Conservation (phyloP, 2,797 vertebrate species). For the Morus bassanus region DNA sequence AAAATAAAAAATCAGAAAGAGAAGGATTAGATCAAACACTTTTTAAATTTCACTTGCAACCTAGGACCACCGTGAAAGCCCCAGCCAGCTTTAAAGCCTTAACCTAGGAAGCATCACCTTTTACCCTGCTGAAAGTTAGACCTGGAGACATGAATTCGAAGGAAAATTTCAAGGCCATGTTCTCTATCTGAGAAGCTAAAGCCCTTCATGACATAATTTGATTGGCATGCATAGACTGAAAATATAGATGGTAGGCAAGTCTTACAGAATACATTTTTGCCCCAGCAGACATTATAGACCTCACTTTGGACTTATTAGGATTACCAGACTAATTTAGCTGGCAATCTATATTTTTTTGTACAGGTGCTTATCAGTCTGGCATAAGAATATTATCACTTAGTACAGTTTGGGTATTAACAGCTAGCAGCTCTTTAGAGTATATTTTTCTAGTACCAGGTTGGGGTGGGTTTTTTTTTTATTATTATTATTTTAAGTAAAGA, state of each 20-base stretch:
- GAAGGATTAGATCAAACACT: neutral
- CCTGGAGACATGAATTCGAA: conserved; percentile 3
- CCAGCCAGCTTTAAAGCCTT: neutral
- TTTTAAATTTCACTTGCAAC: neutral
- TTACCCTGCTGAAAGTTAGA: neutral
- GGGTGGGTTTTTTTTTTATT: neutral
- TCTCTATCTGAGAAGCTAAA: conserved; percentile 36
- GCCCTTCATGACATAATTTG: conserved; percentile 46
- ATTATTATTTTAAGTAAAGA: neutral
- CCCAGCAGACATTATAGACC: conserved; percentile 20
- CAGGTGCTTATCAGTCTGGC: conserved; percentile 56
- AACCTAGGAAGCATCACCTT: neutral
- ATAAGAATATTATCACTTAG: conserved; percentile 31
- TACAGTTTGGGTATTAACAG: conserved; percentile 31
- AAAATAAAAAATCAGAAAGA: neutral
- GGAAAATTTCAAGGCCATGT: conserved; percentile 42
- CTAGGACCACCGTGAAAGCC: neutral
- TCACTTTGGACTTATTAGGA: conserved; percentile 26
- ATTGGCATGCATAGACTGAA: conserved; percentile 49
- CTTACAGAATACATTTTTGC: conserved; percentile 6
- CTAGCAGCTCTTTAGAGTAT: neutral
- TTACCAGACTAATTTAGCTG: conserved; percentile 45
- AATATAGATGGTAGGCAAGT: conserved; percentile 43
- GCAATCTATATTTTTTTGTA: conserved; percentile 2
- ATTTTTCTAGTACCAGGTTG: neutral